Conservation (phyloP, 2,888 invertebrate genomes). For the Chymomyza fuscimana region DNA sequence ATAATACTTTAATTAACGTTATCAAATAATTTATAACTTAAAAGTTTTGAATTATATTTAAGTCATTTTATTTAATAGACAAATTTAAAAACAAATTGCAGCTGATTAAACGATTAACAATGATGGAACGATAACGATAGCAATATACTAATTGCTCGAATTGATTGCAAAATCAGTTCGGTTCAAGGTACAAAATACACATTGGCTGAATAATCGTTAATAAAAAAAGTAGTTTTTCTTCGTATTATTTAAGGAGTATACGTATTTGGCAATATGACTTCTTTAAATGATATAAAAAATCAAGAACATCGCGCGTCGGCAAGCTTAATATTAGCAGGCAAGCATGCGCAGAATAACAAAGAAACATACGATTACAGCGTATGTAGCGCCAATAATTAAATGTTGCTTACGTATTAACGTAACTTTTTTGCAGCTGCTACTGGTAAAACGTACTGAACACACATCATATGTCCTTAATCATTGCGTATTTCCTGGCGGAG, state of each 20-base stretch:
- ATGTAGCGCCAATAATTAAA: neutral
- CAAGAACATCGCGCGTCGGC: constrained; percentile 63
- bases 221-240: neutral
- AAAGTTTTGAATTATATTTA: too few relatives aligned
- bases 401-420: neutral
- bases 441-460: constrained; percentile 84
- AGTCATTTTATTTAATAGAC: neutral
- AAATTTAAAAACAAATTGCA: neutral
- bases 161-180: neutral
- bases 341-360: constrained; percentile 5
- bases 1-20: too few relatives aligned
- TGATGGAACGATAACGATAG: neutral
- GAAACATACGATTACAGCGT: neutral
- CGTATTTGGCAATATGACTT: neutral
- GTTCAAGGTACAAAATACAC: neutral
- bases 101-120: neutral
- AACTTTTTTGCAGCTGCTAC: constrained; percentile 58
- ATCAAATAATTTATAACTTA: too few relatives aligned
- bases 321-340: constrained; percentile 63
- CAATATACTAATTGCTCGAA: neutral
- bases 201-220: neutral
- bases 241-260: neutral
- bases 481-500: constrained; percentile 95
- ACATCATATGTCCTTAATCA: constrained; percentile 88
- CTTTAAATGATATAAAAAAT: neutral